Conservation (phyloP, 2,888 invertebrate genomes). For the Caenorhabditis sp. region DNA sequence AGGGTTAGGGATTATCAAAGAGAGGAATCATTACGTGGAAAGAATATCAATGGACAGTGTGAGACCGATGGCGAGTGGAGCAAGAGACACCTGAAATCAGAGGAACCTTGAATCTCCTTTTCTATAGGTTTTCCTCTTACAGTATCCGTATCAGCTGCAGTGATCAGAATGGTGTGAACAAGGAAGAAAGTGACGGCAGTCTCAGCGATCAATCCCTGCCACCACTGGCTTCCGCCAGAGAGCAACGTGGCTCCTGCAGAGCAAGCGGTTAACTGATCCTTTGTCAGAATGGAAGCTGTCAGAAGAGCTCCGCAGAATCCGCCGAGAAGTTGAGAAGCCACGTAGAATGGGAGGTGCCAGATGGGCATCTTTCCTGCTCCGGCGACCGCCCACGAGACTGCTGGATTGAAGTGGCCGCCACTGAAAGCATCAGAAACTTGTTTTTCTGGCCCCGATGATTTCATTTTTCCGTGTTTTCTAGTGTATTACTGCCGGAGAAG, state of each 20-base stretch:
- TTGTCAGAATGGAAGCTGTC: slow-evolving; percentile 70
- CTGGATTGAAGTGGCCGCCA: slow-evolving; percentile 84
- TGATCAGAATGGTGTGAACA: slow-evolving; percentile 83
- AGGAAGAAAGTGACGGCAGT: slow-evolving; percentile 82
- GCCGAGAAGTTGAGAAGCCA: slow-evolving; percentile 83
- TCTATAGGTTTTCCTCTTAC: too few relatives aligned
- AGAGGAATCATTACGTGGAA: slow-evolving; percentile 77
- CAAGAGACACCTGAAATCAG: slow-evolving; percentile 74
- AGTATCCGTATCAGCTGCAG: slow-evolving; percentile 82
- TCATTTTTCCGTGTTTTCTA: slow-evolving; percentile 34
- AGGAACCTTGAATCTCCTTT: too few relatives aligned
- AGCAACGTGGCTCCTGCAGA: slow-evolving; percentile 71
- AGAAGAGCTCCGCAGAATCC: slow-evolving; percentile 81
- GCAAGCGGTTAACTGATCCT: slow-evolving; percentile 46
- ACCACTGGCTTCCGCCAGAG: slow-evolving; percentile 60
- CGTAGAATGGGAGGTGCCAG: slow-evolving; percentile 80
- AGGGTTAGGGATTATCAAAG: neutral
- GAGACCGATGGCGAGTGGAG: slow-evolving; percentile 84
- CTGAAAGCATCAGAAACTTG: slow-evolving; percentile 73
- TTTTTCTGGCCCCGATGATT: too few relatives aligned
- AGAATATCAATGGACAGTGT: slow-evolving; percentile 83
- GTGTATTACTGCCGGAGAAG: slow-evolving; percentile 6
- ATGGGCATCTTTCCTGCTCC: slow-evolving; percentile 80
- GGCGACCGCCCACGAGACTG: slow-evolving; percentile 83
- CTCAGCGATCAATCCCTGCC: slow-evolving; percentile 79